Conservation (phyloP, 2,113 vertebrate genomes). For the Podarcis raffonei region DNA sequence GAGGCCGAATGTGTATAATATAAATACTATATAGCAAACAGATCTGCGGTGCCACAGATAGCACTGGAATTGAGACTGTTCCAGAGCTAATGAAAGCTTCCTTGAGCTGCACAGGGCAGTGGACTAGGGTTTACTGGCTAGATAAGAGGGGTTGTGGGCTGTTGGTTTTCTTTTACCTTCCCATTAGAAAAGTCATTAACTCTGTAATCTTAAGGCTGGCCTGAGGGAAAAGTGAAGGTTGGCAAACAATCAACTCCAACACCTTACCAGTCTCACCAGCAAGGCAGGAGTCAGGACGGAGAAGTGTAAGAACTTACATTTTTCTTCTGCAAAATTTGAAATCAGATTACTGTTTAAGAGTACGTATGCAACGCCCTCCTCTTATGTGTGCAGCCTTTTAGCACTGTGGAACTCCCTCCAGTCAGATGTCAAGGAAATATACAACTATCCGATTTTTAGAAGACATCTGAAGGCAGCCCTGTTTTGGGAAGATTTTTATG, state of each 20-base stretch:
- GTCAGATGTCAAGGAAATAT: no score
- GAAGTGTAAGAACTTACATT: no score
- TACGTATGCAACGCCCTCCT: not conserved
- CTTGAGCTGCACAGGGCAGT: not conserved
- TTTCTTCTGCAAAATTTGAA: not conserved
- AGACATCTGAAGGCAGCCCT: no score
- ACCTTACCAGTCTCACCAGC: not conserved
- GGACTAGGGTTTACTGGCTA: not conserved
- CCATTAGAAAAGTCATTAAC: constrained; percentile 47
- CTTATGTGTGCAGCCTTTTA: no score
- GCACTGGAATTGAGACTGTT: not conserved
- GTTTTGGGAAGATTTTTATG: no score
- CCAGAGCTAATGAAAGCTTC: constrained; percentile 45
- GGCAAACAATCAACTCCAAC: not conserved
- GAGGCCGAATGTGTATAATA: not conserved
- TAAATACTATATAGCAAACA: not conserved
- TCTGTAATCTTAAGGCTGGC: no score
- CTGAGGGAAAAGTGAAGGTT: no score
- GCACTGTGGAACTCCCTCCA: no score
- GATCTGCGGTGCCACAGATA: not conserved
- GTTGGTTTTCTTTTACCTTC: constrained; percentile 19
- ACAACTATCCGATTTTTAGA: no score
- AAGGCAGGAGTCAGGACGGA: no score
- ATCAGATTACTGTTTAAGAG: not conserved
- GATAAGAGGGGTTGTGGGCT: not conserved